Conservation (phyloP, 2,113 vertebrate genomes). For the Thinocorus orbignyianus region DNA sequence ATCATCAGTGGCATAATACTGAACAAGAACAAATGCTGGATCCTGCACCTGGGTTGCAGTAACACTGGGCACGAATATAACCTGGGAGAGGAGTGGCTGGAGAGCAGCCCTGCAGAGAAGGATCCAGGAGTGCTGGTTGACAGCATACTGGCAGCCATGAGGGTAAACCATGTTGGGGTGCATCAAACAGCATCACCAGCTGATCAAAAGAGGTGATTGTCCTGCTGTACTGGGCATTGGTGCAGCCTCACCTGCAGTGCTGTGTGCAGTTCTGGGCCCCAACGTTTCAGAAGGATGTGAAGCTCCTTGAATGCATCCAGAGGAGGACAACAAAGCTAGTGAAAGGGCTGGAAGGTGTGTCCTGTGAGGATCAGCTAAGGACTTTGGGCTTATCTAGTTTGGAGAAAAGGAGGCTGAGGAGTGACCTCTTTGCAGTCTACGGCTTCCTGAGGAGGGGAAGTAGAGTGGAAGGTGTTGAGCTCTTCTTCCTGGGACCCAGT, state of each 20-base stretch:
- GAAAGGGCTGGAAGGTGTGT: not conserved
- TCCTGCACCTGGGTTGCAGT: not conserved
- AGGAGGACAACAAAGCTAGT: not conserved
- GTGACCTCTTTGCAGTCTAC: not conserved
- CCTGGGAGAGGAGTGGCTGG: not conserved
- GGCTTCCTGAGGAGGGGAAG: not conserved
- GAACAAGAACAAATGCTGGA: not conserved
- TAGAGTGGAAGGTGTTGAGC: not conserved
- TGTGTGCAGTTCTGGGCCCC: not conserved
- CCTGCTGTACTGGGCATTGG: not conserved
- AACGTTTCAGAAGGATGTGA: not conserved
- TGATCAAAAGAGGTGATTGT: not conserved
- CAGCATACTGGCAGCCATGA: not conserved
- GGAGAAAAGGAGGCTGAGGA: not conserved
- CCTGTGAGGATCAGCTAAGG: not conserved
- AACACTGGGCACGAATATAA: not conserved
- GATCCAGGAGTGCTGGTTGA: not conserved
- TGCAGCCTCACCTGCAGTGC: not conserved
- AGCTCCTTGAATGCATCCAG: not conserved
- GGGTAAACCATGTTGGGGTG: accelerated
- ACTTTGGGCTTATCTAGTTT: not conserved
- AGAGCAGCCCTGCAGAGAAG: not conserved
- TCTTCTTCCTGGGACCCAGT: not conserved
- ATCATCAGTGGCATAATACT: not conserved
- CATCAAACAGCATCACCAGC: not conserved